Percentiles rank a stretch among this genome's conserved stretches.
Evolutionary conservation across 2,113 vertebrate genomes (phyloP).

Genomic region (Cyprinodon tularosa): DNA sequence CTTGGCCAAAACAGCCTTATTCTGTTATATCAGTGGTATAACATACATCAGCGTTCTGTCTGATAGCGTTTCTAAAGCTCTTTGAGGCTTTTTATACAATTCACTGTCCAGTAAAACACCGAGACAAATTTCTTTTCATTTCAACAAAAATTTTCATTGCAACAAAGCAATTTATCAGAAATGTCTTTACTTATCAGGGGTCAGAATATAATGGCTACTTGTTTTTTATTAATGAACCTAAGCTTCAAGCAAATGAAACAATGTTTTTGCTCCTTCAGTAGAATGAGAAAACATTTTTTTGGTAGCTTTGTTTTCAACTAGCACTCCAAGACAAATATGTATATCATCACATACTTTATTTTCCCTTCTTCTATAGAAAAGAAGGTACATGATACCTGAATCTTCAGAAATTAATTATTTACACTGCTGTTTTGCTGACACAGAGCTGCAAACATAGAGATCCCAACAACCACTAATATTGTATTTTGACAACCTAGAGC

Average conservation of each 20-base stretch:
- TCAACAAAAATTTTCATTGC: background rate
- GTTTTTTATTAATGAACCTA: background rate
- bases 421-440: background rate
- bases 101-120: background rate
- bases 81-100: background rate
- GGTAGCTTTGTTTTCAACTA: background rate
- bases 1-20: background rate
- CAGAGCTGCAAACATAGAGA: background rate
- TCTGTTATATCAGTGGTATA: slow-evolving; percentile 17
- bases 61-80: background rate
- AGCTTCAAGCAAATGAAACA: background rate
- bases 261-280: background rate
- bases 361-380: background rate
- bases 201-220: background rate
- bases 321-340: background rate
- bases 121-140: background rate
- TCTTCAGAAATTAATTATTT: background rate
- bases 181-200: background rate
- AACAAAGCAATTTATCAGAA: background rate
- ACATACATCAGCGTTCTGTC: slow-evolving; percentile 4
- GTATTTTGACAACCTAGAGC: background rate
- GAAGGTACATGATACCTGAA: background rate
- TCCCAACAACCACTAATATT: background rate
- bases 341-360: background rate
- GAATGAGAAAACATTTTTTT: background rate